phyloP scores from a whole-genome alignment of 2,113 vertebrate species.

The Barnardius zonarius region DNA sequence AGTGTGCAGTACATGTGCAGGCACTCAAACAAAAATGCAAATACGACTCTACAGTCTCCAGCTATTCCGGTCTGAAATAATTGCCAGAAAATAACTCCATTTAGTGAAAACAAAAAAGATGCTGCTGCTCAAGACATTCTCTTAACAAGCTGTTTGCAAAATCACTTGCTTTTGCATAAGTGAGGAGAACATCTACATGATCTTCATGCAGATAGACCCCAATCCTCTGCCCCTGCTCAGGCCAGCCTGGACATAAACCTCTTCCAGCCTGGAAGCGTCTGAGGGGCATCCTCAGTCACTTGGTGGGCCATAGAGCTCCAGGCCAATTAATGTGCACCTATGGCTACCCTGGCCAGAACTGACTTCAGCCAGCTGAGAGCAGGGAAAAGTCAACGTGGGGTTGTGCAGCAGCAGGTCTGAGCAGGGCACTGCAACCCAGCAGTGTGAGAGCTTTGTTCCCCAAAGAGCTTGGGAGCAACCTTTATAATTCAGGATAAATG shows the following conservation, averaged over 20 bases:
- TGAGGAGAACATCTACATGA: not conserved
- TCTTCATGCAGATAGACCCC: not conserved
- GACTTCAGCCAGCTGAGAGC: not conserved
- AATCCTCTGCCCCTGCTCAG: not conserved
- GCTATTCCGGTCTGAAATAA: slow-evolving; percentile 52
- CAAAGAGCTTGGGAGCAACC: not conserved
- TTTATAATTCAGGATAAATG: rapidly evolving
- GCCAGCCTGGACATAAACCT: not conserved
- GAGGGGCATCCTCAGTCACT: not conserved
- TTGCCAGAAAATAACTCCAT: slow-evolving; percentile 50
- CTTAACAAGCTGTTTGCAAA: not conserved
- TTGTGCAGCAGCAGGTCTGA: not conserved
- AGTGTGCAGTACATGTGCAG: slow-evolving; percentile 69
- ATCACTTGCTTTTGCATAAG: not conserved
- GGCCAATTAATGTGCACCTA: rapidly evolving
- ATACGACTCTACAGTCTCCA: slow-evolving; percentile 47
- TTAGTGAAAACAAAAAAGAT: slow-evolving; percentile 35
- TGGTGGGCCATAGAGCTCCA: not conserved
- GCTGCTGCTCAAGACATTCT: slow-evolving; percentile 7
- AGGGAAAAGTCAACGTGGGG: not conserved
- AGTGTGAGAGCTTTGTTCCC: not conserved
- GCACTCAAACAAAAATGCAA: slow-evolving; percentile 64
- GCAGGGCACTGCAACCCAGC: not conserved
- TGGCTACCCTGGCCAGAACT: not conserved
- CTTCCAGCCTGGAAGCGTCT: not conserved